These are phyloP conservation scores for Mastigias papua DNA, from an alignment of 30 jellyfish, hydroid and myxozoan species.

Conservation along the genomic window DNA sequence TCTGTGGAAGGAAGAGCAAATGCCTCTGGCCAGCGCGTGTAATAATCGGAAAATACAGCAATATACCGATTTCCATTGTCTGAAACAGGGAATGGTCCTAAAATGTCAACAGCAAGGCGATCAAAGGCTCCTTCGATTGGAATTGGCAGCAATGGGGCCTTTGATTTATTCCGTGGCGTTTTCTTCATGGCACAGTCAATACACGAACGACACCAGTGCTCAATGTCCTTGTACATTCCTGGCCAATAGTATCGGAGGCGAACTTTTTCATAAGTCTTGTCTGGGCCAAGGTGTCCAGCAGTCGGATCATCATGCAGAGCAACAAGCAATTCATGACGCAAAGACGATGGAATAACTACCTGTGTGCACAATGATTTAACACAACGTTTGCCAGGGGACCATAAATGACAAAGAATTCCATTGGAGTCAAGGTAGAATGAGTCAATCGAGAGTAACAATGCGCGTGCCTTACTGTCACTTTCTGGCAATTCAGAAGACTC, in stretches of 20 bases:
- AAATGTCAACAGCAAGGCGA: no score
- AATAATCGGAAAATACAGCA: slow-evolving; percentile 24
- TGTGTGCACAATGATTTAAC: slow-evolving; percentile 22
- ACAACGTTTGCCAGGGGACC: slow-evolving; percentile 54
- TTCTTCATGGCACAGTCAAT: slow-evolving; percentile 70
- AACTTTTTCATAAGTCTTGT: slow-evolving; percentile 53
- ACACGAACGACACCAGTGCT: slow-evolving; percentile 72
- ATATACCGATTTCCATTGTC: slow-evolving; percentile 32
- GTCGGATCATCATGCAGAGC: slow-evolving; percentile 68
- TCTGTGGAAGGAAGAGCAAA: slow-evolving; percentile 35
- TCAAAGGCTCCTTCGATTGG: no score
- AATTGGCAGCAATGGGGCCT: no score
- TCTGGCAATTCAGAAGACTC: slow-evolving; percentile 20
- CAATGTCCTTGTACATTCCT: slow-evolving; percentile 58
- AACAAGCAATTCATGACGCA: slow-evolving; percentile 30
- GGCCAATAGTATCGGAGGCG: slow-evolving; percentile 52
- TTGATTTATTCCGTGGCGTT: slow-evolving; percentile 21
- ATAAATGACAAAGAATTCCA: slow-evolving; percentile 46
- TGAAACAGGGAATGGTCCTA: slow-evolving; percentile 36
- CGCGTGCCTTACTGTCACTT: slow-evolving; percentile 20
- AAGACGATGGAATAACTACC: slow-evolving; percentile 41
- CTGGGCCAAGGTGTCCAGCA: slow-evolving; percentile 47
- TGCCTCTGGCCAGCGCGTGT: slow-evolving; percentile 61
- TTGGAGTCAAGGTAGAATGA: slow-evolving; percentile 8
- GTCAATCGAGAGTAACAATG: slow-evolving; percentile 24